Evolutionary conservation across 1,140 invertebrate species (phyloP), one percentile per base, ranked within the genome.

Genomic region (Ephestia elutella): DNA sequence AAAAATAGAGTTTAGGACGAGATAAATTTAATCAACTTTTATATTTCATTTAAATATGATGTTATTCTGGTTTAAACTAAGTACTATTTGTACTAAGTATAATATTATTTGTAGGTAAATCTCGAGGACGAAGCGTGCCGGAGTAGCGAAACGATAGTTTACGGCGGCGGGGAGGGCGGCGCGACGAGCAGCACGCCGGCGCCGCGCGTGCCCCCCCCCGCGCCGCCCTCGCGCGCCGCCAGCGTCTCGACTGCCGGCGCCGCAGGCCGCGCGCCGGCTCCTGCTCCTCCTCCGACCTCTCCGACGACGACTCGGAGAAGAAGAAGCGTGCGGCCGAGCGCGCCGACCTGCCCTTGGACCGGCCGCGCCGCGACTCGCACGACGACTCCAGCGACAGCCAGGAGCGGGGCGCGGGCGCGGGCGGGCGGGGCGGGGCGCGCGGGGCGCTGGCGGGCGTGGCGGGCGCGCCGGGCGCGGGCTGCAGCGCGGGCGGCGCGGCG

Each of bases 251-350:
- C 95, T 86, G 70, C 69, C 71, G 77, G 62, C 76, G 80, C 65
- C 92, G 78, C 72, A 92, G 93, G 5, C 72, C 82, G 30, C 90
- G 96, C 13, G 96, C 95, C 8, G 94, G 96, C 1, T 96, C 95
- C 8, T 96, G 96, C 77, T 96, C 95, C 66, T 96, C 95, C 51
- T 97, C 96, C 0, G 96, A 97, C 78, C 94, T 96, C 2, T 96
- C 95, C 51, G 96, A 98, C 80, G 96, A 97, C 81, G 96, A 97
- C 71, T 95, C 94, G 38, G 95, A 97, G 77, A 82, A 82, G 17
- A 95, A 95, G 73, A 96, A 96, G 69, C 86, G 93, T 13, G 93
- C 95, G 17, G 92, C 95, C 50, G 95, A 95, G 82, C 88, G 71
- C 48, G 90, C 90, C 25, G 89, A 89, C 2, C 87, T 91, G 2